Evolutionary conservation across 2,888 invertebrate species (phyloP).

Genomic region (Eurytoma californica): DNA sequence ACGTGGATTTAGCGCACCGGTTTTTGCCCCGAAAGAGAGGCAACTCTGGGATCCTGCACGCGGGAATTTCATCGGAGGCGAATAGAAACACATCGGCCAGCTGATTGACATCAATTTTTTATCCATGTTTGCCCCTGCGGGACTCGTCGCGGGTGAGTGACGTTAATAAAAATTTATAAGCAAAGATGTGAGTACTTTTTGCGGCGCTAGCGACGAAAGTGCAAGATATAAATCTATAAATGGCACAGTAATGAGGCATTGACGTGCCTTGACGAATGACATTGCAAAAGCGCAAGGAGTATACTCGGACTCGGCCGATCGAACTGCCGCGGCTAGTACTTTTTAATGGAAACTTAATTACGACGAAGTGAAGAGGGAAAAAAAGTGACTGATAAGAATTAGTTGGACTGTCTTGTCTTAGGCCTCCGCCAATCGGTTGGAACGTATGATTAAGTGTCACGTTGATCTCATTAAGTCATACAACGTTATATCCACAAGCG

Average conservation of each 20-base stretch:
- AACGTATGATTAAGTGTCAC: constrained; percentile 21
- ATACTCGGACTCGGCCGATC: neutral
- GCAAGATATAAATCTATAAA: constrained; percentile 41
- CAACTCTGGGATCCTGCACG: neutral
- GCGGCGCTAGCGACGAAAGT: neutral
- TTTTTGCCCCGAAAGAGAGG: neutral
- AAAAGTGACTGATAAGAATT: constrained; percentile 10
- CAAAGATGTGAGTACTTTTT: constrained; percentile 14
- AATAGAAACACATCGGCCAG: neutral
- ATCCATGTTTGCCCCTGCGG: neutral
- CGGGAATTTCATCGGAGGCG: neutral
- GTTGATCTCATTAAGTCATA: constrained; percentile 38
- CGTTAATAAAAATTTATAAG: constrained; percentile 50
- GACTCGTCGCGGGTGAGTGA: neutral
- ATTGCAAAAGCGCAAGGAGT: constrained; percentile 39
- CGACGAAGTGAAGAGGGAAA: too few relatives aligned
- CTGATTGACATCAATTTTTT: constrained; percentile 35
- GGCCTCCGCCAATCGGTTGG: neutral
- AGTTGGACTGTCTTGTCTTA: constrained; percentile 16
- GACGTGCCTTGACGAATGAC: constrained; percentile 14
- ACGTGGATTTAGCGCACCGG: neutral
- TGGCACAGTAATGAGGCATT: constrained; percentile 33
- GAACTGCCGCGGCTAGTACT: too few relatives aligned
- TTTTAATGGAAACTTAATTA: too few relatives aligned
- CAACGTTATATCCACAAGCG: neutral